Evolutionary conservation across 92 coral and sea anemone species (phyloP), one percentile per base, ranked within the genome.

Genomic region (Plumapathes pennacea): DNA sequence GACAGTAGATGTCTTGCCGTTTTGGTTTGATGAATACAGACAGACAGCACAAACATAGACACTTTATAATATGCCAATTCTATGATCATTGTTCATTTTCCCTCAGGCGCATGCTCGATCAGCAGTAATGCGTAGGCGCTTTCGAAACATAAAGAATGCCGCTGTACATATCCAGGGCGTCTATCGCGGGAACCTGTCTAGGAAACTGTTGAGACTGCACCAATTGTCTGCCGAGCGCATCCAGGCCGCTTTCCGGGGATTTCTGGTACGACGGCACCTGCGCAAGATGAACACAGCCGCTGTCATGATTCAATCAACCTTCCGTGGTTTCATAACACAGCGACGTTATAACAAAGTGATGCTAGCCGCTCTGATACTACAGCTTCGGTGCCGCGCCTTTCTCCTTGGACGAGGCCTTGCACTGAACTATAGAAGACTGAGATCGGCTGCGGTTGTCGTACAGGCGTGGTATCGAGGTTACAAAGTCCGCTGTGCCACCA

Each of bases 301-400:
- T 22, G 47, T 69, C 22, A 59, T 49, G 13, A 79, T 86, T 53
- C 98, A 92, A 50, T 54, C 75, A 22, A 44, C 46, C n/a, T 58
- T 41, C 46, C 89, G 92, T 43, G 70, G 88, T 20, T 46, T 67
- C 50, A 29, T 64, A 14, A 71, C 71, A 26, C 57, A 86, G 32
- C 67, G 50, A 43, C 46, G 45, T 17, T 88, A 66, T 36, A 51
- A 71, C 53, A 62, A 62, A 13, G 46, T 57, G 45, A 61, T 40
- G 49, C 83, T 62, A 28, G 92, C 88, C 20, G 72, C 62, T 5
- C 55, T 83, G 12, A 52, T 69, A 4, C 50, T 85, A 26, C 97
- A 90, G 62, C 52, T 68, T 22, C 73, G 88, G 19, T 74, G 58
- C 30, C 92, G 97, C 3, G 88, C 97, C 36, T 67, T 70, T 36